Base-by-base conservation (phyloP, 2,888 invertebrate genomes). In the Eupithecia vulgata region DNA sequence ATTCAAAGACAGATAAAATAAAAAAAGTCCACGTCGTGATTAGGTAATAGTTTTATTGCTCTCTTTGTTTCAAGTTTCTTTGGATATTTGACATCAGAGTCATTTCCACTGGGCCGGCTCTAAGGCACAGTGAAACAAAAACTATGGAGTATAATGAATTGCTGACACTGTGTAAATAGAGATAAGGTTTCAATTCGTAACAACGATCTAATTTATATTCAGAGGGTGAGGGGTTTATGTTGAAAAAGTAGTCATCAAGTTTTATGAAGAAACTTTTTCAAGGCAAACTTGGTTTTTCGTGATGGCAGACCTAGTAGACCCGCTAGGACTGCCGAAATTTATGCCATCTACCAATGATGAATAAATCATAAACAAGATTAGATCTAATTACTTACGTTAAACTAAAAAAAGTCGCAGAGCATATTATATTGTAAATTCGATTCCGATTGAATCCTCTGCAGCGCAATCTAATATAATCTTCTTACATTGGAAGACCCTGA, bases 181-280 rank as follows among this genome's bases (percentile, higher is more conserved):
- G 59, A 59, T 59, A 59, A 59, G 30, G n/a, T 30, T 59, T 59
- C 30, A 59, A 59, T 59, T 59, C 17, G 59, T 59, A 13, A 30
- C n/a, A 35, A 34, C n/a, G 64, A 17, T 45, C 42, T 59, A 30
- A 59, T 59, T 52, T 52, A 67, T 30, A 59, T 59, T 59, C 59
- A 59, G 59, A 59, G 30, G 59, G 59, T 52, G 48, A 21, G 21
- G 10, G 52, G 10, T 52, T 52, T 52, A n/a, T 21, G 13, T 57
- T 57, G 57, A 0, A 25, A 57, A 25, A 57, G 5, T 5, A 21
- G 21, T 10, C n/a, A 52, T 52, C 48, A 48, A 48, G 48, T 48
- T 15, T 48, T 8, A n/a, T 48, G 8, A 52, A 52, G 15, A 52
- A 57, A 57, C 5, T 21, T 21, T 48, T 45, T 5, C 8, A 48